Evolutionary conservation across 2,888 invertebrate genomes (phyloP), one percentile per base, ranked within the genome.

Genomic region (Latrodectus hesperus): DNA sequence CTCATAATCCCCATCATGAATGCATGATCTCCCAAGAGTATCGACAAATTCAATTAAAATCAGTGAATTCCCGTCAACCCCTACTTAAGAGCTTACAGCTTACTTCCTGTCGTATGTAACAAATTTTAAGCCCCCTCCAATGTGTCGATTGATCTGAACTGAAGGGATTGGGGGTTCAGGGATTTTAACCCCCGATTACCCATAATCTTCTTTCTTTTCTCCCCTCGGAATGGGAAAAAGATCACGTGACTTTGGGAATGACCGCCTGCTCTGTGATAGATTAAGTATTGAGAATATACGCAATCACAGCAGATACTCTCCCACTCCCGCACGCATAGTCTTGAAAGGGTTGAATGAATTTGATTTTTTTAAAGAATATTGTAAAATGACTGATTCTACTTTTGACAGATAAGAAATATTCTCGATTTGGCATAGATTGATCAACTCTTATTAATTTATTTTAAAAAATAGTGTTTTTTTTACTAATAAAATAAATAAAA

Each of bases 31-130:
- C 81, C 81, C 72, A 9, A 38, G 81, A 81, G 81, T 22, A 64
- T 77, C 76, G 55, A 60, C 72, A 87, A 81, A 87, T 87, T 87
- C 86, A 87, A 87, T 87, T 87, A 87, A 87, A 87, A 77, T 81
- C 81, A 67, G 14, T 65, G 77, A 73, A 68, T 26, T 71, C 85
- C 70, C 81, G 80, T 77, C 77, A 77, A 17, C 51, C 55, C 75
- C 76, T 82, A 82, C 86, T 87, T 87, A 87, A 72, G 51, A 68
- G 86, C 86, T 87, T 87, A 81, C 72, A 77, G 64, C 70, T 77
- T 53, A 83, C 65, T 78, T 51, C 49, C n/a, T 38, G 65, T 53
- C 22, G 67, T 68, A 71, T 53, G 75, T 65, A 65, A 82, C 81
- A 77, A 77, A 81, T 87, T 87, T 81, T 77, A 72, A 77, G 76